Percentiles rank a stretch among this genome's conserved stretches.
Conservation (phyloP, 2,888 invertebrate species). For the Caenorhabditis sp. region DNA sequence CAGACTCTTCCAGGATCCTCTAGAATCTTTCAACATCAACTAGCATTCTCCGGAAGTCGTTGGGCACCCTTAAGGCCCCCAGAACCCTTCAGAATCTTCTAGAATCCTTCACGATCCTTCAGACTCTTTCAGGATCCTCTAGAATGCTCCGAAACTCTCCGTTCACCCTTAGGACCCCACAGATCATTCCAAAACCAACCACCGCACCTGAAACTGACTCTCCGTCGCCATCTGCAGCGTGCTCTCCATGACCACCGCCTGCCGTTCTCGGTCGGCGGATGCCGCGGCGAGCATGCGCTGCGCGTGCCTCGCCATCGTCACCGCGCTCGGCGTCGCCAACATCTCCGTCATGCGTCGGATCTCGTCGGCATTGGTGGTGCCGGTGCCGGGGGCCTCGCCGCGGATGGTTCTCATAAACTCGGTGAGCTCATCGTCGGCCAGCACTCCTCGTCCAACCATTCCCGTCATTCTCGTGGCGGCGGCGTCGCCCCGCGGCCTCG, state of each 20-base stretch:
- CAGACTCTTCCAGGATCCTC: no score
- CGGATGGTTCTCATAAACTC: slow-evolving; percentile 54
- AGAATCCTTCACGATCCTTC: no score
- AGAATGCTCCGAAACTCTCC: no score
- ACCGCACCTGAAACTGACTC: background rate
- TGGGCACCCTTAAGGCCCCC: no score
- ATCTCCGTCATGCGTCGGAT: slow-evolving; percentile 38
- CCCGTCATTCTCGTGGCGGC: background rate
- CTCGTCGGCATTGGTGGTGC: slow-evolving; percentile 19
- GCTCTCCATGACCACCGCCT: background rate
- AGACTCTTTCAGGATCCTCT: no score
- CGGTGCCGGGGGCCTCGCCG: background rate
- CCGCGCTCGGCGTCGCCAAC: background rate
- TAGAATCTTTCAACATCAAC: no score
- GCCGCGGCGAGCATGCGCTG: slow-evolving; percentile 5
- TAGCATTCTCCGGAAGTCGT: no score
- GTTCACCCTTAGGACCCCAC: no score
- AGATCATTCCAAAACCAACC: no score
- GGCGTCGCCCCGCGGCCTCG: background rate
- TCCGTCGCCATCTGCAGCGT: background rate
- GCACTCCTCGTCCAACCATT: background rate
- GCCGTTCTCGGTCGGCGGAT: background rate
- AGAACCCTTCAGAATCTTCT: no score
- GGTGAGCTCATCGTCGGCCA: slow-evolving; percentile 38
- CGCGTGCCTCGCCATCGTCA: background rate